Evolutionary conservation across 2,888 invertebrate genomes (phyloP), one percentile per base, ranked within the genome.

Genomic region (Tanypteryx hageni): DNA sequence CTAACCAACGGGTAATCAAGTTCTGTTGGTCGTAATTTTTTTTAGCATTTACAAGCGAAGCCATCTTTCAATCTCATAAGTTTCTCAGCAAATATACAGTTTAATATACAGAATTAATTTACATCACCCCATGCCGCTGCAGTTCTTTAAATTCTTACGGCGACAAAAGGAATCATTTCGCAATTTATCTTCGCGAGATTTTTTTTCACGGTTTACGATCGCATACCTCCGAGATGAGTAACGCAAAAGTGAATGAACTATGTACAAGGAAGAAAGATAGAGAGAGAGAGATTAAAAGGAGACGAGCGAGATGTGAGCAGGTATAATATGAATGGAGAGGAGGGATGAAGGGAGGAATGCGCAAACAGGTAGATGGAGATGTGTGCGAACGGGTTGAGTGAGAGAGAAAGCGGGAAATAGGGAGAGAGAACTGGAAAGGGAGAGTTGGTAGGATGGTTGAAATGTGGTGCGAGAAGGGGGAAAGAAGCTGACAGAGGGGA

Each of bases 311-410:
- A 68, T 68, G 22, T 27, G 76, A 76, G 76, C 76, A 76, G 27
- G 76, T 76, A 76, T 76, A 22, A 76, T 76, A 22, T 76, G 76
- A 76, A 76, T 76, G 76, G 76, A 22, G 68, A 7, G n/a, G n/a
- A n/a, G 68, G 68, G 68, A 27, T 11, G n/a, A 18, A n/a, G 68
- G 68, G 68, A 27, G 76, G 76, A 27, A 76, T 76, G 1, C 8
- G 11, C 76, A 13, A 27, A 22, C 44, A 44, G 1, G 44, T 44
- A 44, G 44, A 44, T 22, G 22, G 27, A 76, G 76, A 76, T 76
- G 76, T 76, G 27, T 27, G 76, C 11, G n/a, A 68, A 68, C 68
- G 10, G 22, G 76, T 11, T 68, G 76, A 0, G 27, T 27, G 76
- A 76, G 22, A 18, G 27, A 76, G 11, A 44, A 44, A 44, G 1